Percentiles rank a stretch among this genome's conserved stretches.
Evolutionary conservation across 2,888 invertebrate genomes (phyloP).

Genomic region (Drosophila ustulata): DNA sequence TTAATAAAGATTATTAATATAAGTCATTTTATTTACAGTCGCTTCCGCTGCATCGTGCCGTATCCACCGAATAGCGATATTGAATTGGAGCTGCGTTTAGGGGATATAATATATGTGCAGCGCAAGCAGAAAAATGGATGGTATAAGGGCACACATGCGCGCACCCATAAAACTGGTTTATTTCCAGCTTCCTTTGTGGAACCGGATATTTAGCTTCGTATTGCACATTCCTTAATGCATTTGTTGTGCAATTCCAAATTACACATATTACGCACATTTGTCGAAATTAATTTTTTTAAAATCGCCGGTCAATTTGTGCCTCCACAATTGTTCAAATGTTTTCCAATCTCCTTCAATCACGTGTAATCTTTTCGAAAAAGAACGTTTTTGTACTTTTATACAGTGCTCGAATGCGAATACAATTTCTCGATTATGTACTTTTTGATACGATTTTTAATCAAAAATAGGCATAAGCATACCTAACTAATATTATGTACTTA

Average conservation of each 20-base stretch:
- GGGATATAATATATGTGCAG: constrained; percentile 96
- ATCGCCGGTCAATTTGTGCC: constrained; percentile 72
- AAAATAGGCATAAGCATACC: constrained; percentile 42
- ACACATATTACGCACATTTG: constrained; percentile 12
- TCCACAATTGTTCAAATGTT: constrained; percentile 53
- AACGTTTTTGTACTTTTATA: constrained; percentile 45
- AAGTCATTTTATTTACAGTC: constrained; percentile 58
- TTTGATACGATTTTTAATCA: constrained; percentile 64
- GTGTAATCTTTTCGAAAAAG: constrained; percentile 56
- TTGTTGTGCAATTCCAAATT: constrained; percentile 43
- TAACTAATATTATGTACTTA: constrained; percentile 56
- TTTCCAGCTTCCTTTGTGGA: constrained; percentile 98
- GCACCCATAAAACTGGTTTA: constrained; percentile 96
- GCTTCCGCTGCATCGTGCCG: constrained; percentile 96
- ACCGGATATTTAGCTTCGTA: constrained; percentile 84
- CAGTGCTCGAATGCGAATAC: constrained; percentile 42
- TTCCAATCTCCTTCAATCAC: constrained; percentile 31
- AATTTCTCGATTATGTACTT: constrained; percentile 51
- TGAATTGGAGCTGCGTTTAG: constrained; percentile 95
- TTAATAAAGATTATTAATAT: not conserved
- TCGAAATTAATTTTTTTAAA: constrained; percentile 46
- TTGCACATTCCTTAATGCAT: constrained; percentile 18
- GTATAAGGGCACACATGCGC: constrained; percentile 96
- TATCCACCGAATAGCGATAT: constrained; percentile 98
- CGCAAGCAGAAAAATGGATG: constrained; percentile 97